Evolutionary conservation across 2,113 vertebrate species (phyloP), one percentile per base, ranked within the genome.

Genomic region (Rhinoderma darwinii): DNA sequence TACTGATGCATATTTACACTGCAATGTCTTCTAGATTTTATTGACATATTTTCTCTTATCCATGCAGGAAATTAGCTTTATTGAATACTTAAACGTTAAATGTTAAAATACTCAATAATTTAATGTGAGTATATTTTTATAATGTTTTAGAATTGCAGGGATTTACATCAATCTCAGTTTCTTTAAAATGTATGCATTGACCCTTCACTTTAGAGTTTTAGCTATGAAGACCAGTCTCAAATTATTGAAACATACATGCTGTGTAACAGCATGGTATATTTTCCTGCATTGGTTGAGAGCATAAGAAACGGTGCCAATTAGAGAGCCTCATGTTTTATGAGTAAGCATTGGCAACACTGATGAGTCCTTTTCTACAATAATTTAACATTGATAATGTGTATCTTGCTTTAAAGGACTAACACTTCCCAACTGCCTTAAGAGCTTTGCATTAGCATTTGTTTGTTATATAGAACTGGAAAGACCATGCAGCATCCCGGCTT

Each of bases 281-380:
- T 47, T 82, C 61, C 61, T 63, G 30, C 80, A 50, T 56, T 68
- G 61, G 39, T 47, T 70, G 80, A 68, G 41, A 32, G 35, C 54
- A 43, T 47, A 70, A 47, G 27, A 66, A 44, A 82, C 59, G 41
- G 56, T 47, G 41, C 80, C 80, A 82, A 82, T 82, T 66, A 66
- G 80, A n/a, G 78, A 82, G 27, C 68, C 59, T 82, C 80, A 68
- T 82, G 80, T 68, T 68, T 66, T 44, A 82, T 68, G 59, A 68
- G 77, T 56, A 35, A 59, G 50, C 18, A 51, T 56, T 59, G 51
- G 61, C 41, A 82, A 50, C n/a, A 2, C 80, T 82, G 61, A 82
- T 50, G 61, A 68, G 59, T 68, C 20, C 59, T 82, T 82, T 70
- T 27, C 80, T 22, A 63, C n/a, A 68, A 82, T 82, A 82, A 68